These are phyloP conservation scores for Sebastes vulpes DNA, from an alignment of 2,797 vertebrate genomes.

Conservation along the genomic window DNA sequence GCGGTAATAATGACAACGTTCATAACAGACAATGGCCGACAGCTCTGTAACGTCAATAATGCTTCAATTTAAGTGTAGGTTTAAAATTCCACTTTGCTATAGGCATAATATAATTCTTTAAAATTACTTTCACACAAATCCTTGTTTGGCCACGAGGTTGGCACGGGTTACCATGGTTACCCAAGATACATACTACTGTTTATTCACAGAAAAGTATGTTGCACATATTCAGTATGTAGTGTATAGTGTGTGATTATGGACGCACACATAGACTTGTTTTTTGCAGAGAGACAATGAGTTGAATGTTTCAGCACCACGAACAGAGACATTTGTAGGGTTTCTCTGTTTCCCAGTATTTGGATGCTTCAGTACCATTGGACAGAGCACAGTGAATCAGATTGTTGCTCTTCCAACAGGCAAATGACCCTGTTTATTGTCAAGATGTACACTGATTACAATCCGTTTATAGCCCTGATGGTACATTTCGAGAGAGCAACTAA, in stretches of 20 bases:
- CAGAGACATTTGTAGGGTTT: neutral
- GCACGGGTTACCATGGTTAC: no score
- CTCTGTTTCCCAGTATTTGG: neutral
- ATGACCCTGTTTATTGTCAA: neutral
- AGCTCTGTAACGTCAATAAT: neutral
- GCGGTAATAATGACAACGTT: no score
- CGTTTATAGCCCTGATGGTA: neutral
- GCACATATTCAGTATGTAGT: no score
- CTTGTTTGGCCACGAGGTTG: neutral
- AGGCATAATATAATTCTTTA: no score
- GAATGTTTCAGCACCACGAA: slow-evolving; percentile 9
- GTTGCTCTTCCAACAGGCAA: neutral
- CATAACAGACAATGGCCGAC: neutral
- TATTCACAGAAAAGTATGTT: no score
- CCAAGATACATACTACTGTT: no score
- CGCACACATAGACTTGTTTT: neutral
- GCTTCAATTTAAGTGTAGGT: neutral
- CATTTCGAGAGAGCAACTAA: neutral
- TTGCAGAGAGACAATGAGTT: neutral
- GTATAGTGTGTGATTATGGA: neutral
- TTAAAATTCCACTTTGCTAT: neutral
- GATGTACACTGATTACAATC: neutral
- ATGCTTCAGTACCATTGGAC: neutral
- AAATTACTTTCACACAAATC: neutral
- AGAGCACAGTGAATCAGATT: neutral